These are phyloP conservation scores for Sebastes kiyomatsui DNA, from an alignment of 2,797 vertebrate species.

Conservation along the genomic window DNA sequence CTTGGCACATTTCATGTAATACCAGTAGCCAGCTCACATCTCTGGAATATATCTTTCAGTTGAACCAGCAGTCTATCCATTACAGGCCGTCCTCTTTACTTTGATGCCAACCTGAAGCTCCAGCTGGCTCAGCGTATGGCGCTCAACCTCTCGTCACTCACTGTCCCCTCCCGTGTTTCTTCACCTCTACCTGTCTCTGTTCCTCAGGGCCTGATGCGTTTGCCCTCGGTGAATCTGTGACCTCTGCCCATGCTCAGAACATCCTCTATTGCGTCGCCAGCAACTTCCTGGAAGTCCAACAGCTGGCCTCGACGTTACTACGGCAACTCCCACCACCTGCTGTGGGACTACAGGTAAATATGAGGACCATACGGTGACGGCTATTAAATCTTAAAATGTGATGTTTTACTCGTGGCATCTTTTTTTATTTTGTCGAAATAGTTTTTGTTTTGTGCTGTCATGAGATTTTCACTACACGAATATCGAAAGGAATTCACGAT, in stretches of 20 bases:
- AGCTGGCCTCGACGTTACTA: conserved; percentile 86
- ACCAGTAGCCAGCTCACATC: neutral
- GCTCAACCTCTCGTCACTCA: neutral
- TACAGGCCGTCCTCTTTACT: neutral
- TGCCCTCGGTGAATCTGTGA: conserved; percentile 84
- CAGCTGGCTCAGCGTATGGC: neutral
- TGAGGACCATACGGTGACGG: neutral
- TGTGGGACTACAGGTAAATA: conserved; percentile 86
- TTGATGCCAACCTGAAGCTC: neutral
- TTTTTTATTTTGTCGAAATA: neutral
- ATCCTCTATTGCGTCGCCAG: conserved; percentile 90
- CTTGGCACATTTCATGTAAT: neutral
- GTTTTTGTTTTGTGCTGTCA: too few relatives aligned
- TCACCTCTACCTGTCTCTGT: neutral
- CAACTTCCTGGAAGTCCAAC: conserved; percentile 96
- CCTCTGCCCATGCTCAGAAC: conserved; percentile 80
- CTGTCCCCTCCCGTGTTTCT: neutral
- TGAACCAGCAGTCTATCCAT: neutral
- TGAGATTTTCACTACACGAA: too few relatives aligned
- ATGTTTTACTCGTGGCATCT: neutral
- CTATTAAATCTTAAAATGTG: neutral
- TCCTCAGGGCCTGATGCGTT: conserved; percentile 79
- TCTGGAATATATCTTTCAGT: neutral
- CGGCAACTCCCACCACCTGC: conserved; percentile 83
- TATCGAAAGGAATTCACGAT: too few relatives aligned